Base-by-base conservation (phyloP, 2,113 vertebrate species). In the Eretmochelys imbricata region DNA sequence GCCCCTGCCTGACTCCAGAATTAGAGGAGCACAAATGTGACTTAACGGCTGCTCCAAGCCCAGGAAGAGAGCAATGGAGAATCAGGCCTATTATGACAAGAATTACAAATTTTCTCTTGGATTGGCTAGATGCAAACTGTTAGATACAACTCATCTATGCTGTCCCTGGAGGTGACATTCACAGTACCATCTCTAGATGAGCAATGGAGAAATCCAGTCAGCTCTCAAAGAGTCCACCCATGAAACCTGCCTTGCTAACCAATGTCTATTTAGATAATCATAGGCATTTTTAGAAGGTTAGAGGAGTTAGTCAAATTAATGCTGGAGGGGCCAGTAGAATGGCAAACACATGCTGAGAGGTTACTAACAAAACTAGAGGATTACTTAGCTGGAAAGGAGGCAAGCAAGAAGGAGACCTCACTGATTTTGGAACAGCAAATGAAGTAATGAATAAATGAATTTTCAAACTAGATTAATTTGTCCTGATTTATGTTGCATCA, bases 331-430 rank as follows among this genome's bases (percentile, higher is more conserved):
- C 69, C 80, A 75, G 80, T 87, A 51, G 88, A 76, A 50, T 65
- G 3, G 79, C 82, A 96, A 96, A 94, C 46, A n/a, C 1, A 84
- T 16, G 84, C 1, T 42, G 38, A 92, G 31, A 62, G 14, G 80
- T 86, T 94, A 89, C 24, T 79, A 22, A 3, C 53, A 83, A 91
- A 88, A 97, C 85, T 84, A 93, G 76, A 94, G 80, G n/a, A 94
- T 76, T 82, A 94, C 55, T 91, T 82, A 90, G 29, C 80, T 94
- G 89, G 62, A 90, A 93, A 93, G 85, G 55, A 89, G 0, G 6
- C 51, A 94, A 84, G 48, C 25, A n/a, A 92, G 65, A 96, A 91
- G 65, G 85, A 96, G 90, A 93, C 57, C 16, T 46, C 31, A 96
- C 81, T 93, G 69, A 95, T 94, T 93, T 80, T 51, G 94, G 72